Base-by-base conservation (phyloP, 2,888 invertebrate genomes). In the Zaprionus bogoriensis region DNA sequence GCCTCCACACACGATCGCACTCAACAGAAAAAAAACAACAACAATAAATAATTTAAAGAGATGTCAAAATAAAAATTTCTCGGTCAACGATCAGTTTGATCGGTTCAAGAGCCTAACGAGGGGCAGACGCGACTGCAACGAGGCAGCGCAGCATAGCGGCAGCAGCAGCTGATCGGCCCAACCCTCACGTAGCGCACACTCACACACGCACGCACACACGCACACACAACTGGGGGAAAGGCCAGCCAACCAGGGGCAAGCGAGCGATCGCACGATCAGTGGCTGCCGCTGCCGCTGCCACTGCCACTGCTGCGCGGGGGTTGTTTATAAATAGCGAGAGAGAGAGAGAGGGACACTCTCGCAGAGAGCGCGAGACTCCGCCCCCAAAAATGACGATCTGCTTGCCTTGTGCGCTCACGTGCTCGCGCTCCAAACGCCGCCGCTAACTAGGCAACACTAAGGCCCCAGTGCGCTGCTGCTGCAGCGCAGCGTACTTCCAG, bases 271-370 rank as follows among this genome's bases (percentile, higher is more conserved):
- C 25, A 50, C 69, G 74, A 61, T 64, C 74, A 48, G 48, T 51
- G 51, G 67, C 53, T 42, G 47, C 7, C 17, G 19, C 14, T 25
- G 30, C 3, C 19, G 23, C 12, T 30, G 30, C 20, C n/a, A n/a
- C n/a, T n/a, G n/a, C n/a, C n/a, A n/a, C n/a, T n/a, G n/a, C n/a
- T 2, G 25, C 10, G 30, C 30, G 53, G 74, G 81, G 81, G 86
- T 85, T 79, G 81, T 54, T 82, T 82, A 74, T 79, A 76, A 81
- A 76, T 82, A 85, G 69, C 61, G 39, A 36, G 48, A 32, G 1
- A 32, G 6, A 14, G 32, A 14, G 32, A 14, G 14, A 14, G 32
- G 2, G 30, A 28, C n/a, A 4, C 10, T n/a, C n/a, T n/a, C 4
- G 5, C 4, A 10, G 45, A 30, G 10, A 12, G 32, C 14, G 14